Base-by-base conservation (phyloP, 2,113 vertebrate genomes). In the Himantopus leucocephalus region DNA sequence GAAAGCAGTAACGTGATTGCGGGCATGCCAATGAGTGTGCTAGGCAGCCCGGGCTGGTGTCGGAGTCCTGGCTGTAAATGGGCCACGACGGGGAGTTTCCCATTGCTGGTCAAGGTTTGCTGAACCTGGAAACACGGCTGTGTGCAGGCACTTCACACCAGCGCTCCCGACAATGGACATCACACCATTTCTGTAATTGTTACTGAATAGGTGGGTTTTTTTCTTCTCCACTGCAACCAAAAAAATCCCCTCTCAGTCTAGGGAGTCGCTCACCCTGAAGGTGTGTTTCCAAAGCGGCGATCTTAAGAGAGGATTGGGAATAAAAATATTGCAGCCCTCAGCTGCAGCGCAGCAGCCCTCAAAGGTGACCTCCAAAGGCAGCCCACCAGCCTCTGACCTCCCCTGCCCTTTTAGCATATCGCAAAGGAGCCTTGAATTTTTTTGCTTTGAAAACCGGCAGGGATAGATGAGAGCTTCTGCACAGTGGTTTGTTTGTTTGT, bases 361-460 rank as follows among this genome's bases (percentile, higher is more conserved):
- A 63, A 26, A 91, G 20, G 10, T 71, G 79, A 71, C 59, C 77
- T 88, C 56, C 78, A 83, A 88, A 85, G 29, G 72, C 63, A 48
- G 45, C 50, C 39, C 2, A 0, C 7, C 8, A 92, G 82, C 24
- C 41, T 43, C 63, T 74, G 60, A 74, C 56, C 79, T 84, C 70
- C 23, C 27, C 12, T 1, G 2, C 41, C 59, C 70, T 55, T 59
- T 27, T 72, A 50, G 32, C n/a, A 1, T 59, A 23, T 74, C 77
- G 77, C 91, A 84, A 76, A 72, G 37, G 27, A 62, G 23, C 66
- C 59, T 45, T 67, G 50, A 84, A 9, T 72, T 35, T 32, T 62
- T 85, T 77, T 27, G 39, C 34, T 79, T 93, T 86, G 37, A 85
- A 94, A 93, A 67, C 12, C 34, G 48, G 41, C 9, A 41, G 52